Evolutionary conservation across 2,888 invertebrate species (phyloP), one percentile per base, ranked within the genome.

Genomic region (Coronaproctus castanopsis): DNA sequence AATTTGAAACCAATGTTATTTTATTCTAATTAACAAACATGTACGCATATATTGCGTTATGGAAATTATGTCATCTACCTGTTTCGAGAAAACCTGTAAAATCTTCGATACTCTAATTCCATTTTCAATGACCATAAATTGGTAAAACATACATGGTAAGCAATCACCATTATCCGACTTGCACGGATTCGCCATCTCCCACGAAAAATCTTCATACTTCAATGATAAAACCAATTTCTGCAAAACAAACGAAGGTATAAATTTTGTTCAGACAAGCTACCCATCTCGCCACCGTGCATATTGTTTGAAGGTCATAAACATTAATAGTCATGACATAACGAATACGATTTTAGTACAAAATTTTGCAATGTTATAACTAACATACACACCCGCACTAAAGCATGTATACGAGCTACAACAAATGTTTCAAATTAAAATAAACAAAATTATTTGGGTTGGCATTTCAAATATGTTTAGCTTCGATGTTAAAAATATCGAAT

Each of bases 171-270:
- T 76, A 67, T 83, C 83, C 68, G 86, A 85, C 68, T 87, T 85
- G 1, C 87, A 86, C 0, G 88, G 85, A 68, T 89, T 82, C 0
- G 89, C 89, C 71, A 86, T 86, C 71, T 92, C 91, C 91, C 93
- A 95, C 19, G 87, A 89, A 64, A 95, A 74, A 68, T 93, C 88
- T 68, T 90, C 87, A 68, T 87, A 93, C 54, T 85, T 80, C 55
- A 93, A 76, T 22, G 91, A 89, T 55, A 92, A 74, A 50, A 91
- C 74, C 54, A 91, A 78, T 63, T 85, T 85, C 91, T 91, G 71
- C 22, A 71, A 70, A 61, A 63, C 5, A 36, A 36, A 36, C 14
- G 36, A 36, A 36, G 36, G 14, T 5, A 36, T 36, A 14, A 36
- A 36, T 36, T 36, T 36, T n/a, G n/a, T n/a, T n/a, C n/a, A n/a